phyloP scores from a whole-genome alignment of 2,888 invertebrate genomes.

The Heteromyza rotundicornis region DNA sequence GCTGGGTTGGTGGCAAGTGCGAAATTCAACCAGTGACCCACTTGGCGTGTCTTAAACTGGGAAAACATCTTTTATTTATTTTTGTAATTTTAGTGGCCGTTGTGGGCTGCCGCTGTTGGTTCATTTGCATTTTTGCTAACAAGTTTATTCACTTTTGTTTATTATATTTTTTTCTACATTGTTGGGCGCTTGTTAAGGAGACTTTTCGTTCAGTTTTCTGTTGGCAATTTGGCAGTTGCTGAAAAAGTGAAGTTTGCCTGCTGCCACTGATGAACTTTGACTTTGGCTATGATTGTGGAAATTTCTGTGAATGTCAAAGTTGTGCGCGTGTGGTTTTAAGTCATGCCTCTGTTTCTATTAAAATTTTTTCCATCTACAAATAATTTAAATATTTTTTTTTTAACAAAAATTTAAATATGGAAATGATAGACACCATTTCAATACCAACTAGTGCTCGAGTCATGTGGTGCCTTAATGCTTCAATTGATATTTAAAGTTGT shows the following conservation, averaged over 20 bases:
- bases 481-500: too few species aligned
- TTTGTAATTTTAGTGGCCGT: not conserved
- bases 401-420: too few species aligned
- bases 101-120: conserved; percentile 4
- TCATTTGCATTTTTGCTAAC: conserved; percentile 14
- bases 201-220: too few species aligned
- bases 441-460: too few species aligned
- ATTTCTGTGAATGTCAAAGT: conserved; percentile 12
- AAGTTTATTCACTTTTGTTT: not conserved
- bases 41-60: not conserved
- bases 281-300: not conserved
- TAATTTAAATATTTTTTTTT: too few species aligned
- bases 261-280: not conserved
- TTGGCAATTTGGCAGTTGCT: too few species aligned
- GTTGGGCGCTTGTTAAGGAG: too few species aligned
- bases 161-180: not conserved
- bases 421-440: too few species aligned
- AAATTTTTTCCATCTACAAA: too few species aligned
- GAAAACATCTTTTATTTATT: not conserved
- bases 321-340: not conserved
- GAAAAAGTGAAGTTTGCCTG: not conserved
- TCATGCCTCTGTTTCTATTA: too few species aligned
- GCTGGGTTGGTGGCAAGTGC: too few species aligned
- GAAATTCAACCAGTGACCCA: not conserved
- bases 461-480: too few species aligned